A percentile compares a stretch with the other conserved stretches of the same genome.
These are phyloP conservation scores for Actinernus sp. DNA, from an alignment of 92 coral and sea anemone species.

Conservation along the genomic window DNA sequence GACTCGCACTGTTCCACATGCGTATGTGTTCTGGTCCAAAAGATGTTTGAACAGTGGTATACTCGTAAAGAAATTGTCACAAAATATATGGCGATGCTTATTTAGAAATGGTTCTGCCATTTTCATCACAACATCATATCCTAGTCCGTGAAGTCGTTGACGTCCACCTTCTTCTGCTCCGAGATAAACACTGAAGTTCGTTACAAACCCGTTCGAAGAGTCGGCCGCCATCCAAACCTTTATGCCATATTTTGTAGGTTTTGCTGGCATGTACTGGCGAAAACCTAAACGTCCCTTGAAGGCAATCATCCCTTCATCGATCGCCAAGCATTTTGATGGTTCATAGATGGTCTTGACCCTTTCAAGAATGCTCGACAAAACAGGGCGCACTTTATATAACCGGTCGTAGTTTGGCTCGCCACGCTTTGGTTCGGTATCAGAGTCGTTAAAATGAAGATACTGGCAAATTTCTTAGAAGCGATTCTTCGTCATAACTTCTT, in stretches of 20 bases:
- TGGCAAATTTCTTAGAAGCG: slow-evolving; percentile 37
- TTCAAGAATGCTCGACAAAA: slow-evolving; percentile 9
- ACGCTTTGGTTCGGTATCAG: slow-evolving; percentile 15
- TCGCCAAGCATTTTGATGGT: slow-evolving; percentile 22
- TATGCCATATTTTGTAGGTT: too few species aligned
- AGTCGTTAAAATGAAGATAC: slow-evolving; percentile 28
- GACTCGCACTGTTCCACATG: slow-evolving; percentile 42
- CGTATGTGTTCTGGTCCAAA: slow-evolving; percentile 37
- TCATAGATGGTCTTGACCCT: slow-evolving; percentile 8
- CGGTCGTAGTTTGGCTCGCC: slow-evolving; percentile 23
- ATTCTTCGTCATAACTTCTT: too few species aligned
- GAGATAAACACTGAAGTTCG: slow-evolving; percentile 32
- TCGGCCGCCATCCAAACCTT: too few species aligned
- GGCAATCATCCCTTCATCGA: slow-evolving; percentile 52
- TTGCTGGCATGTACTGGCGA: slow-evolving; percentile 25
- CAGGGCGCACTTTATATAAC: slow-evolving; percentile 17
- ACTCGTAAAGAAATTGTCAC: slow-evolving; percentile 38
- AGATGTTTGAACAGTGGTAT: slow-evolving; percentile 30
- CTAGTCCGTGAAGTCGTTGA: slow-evolving; percentile 43
- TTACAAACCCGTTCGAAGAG: slow-evolving; percentile 45
- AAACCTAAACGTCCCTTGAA: slow-evolving; percentile 26
- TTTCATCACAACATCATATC: slow-evolving; percentile 58
- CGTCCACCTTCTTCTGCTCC: slow-evolving; percentile 23
- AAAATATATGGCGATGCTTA: slow-evolving; percentile 24
- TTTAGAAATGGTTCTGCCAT: slow-evolving; percentile 51